A percentile compares a stretch with the other conserved stretches of the same genome.
These are phyloP conservation scores for Heterodera schachtii DNA, from an alignment of 1,140 invertebrate genomes.

Conservation along the genomic window DNA sequence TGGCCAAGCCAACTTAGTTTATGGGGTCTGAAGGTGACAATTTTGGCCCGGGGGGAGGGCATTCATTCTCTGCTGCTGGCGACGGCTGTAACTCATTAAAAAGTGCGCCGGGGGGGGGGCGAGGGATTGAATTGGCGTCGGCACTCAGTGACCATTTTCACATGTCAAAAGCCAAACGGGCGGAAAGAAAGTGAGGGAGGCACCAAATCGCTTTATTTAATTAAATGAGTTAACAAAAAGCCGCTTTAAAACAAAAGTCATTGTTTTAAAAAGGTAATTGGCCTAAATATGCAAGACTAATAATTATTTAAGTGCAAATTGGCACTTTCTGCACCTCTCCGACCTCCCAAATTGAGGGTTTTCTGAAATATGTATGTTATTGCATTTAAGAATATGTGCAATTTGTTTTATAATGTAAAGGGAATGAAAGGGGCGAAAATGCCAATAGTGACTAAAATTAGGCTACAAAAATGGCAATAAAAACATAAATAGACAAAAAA, in stretches of 20 bases:
- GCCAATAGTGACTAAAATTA: too few species aligned
- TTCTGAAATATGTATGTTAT: not conserved
- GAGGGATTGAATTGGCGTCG: not conserved
- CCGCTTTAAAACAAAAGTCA: not conserved
- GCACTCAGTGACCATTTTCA: not conserved
- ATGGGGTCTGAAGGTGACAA: not conserved
- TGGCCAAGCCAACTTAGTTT: not conserved
- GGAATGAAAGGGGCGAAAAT: too few species aligned
- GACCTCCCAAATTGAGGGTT: not conserved
- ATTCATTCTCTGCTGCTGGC: slow-evolving; percentile 2
- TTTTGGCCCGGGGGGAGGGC: not conserved
- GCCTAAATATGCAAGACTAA: too few species aligned
- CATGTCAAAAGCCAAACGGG: not conserved
- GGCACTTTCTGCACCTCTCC: too few species aligned
- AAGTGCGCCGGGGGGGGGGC: not conserved
- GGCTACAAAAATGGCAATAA: too few species aligned
- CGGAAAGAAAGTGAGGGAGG: not conserved
- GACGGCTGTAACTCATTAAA: slow-evolving; percentile 5
- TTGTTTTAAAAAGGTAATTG: too few species aligned
- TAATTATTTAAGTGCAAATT: too few species aligned
- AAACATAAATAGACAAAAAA: too few species aligned
- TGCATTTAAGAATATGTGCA: too few species aligned
- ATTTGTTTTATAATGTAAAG: too few species aligned
- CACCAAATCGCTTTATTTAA: not conserved
- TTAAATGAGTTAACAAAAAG: not conserved